Conservation (phyloP, 2,797 vertebrate species). For the Tapera naevia region DNA sequence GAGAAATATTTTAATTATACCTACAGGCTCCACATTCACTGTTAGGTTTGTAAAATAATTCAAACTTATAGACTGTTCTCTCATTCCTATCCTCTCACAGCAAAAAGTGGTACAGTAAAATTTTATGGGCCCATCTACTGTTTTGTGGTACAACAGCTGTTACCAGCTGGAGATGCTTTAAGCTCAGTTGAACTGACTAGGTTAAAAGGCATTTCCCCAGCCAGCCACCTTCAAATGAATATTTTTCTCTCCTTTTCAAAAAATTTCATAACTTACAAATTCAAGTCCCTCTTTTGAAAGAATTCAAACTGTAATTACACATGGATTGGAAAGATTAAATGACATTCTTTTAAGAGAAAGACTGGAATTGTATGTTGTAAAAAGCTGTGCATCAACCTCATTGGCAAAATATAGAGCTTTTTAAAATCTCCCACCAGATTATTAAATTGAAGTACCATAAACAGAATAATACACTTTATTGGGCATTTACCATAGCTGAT, state of each 20-base stretch:
- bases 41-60: not conserved
- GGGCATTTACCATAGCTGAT: not conserved
- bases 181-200: not conserved
- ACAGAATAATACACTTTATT: not conserved
- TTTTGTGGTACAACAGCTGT: constrained; percentile 48
- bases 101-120: constrained; percentile 25
- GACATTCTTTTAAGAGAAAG: not conserved
- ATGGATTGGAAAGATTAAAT: not conserved
- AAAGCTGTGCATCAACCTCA: not conserved
- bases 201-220: constrained; percentile 19
- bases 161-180: constrained; percentile 1
- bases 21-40: not conserved
- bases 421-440: not conserved
- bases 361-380: not conserved
- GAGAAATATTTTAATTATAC: constrained; percentile 15
- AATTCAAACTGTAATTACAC: not conserved
- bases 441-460: not conserved
- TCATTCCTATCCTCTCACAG: constrained; percentile 22
- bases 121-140: constrained; percentile 1
- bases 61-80: constrained; percentile 2
- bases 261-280: not conserved
- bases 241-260: not conserved
- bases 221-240: not conserved
- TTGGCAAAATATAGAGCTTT: not conserved
- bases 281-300: not conserved